Evolutionary conservation across 2,888 invertebrate genomes (phyloP).

Genomic region (Thecophora atra): DNA sequence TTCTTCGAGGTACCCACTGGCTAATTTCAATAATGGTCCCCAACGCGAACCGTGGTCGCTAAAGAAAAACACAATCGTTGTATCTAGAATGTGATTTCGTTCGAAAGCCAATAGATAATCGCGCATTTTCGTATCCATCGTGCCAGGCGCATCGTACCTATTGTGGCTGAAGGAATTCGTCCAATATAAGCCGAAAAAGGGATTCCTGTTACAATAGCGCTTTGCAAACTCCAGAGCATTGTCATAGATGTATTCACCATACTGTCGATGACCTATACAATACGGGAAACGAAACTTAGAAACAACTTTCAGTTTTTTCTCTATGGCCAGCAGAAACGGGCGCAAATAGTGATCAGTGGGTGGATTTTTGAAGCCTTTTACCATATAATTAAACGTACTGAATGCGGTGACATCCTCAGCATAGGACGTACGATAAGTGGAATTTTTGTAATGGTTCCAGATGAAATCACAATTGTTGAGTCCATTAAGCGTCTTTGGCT

Average conservation of each 20-base stretch:
- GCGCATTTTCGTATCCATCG: slow-evolving; percentile 72
- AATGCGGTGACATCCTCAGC: slow-evolving; percentile 78
- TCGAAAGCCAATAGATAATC: slow-evolving; percentile 71
- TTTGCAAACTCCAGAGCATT: slow-evolving; percentile 74
- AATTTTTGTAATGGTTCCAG: slow-evolving; percentile 77
- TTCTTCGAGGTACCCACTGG: slow-evolving; percentile 80
- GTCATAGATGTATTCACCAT: slow-evolving; percentile 75
- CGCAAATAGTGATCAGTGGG: slow-evolving; percentile 86
- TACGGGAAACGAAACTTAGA: slow-evolving; percentile 67
- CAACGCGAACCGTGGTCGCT: slow-evolving; percentile 84
- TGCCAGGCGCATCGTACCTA: slow-evolving; percentile 71
- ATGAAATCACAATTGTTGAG: slow-evolving; percentile 77
- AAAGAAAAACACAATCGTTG: slow-evolving; percentile 75
- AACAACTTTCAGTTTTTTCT: slow-evolving; percentile 68
- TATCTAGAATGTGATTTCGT: slow-evolving; percentile 70
- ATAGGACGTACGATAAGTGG: slow-evolving; percentile 80
- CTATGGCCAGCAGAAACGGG: slow-evolving; percentile 76
- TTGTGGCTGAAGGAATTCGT: slow-evolving; percentile 80
- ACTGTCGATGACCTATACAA: slow-evolving; percentile 72
- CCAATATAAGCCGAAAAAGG: slow-evolving; percentile 82
- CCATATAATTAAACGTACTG: slow-evolving; percentile 74
- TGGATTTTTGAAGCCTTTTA: slow-evolving; percentile 75
- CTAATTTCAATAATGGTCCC: slow-evolving; percentile 73
- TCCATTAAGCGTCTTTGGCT: slow-evolving; percentile 68
- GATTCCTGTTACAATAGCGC: slow-evolving; percentile 68